These are phyloP conservation scores for Ceratotherium simum DNA, from an alignment of 2,113 vertebrate species.

Conservation along the genomic window DNA sequence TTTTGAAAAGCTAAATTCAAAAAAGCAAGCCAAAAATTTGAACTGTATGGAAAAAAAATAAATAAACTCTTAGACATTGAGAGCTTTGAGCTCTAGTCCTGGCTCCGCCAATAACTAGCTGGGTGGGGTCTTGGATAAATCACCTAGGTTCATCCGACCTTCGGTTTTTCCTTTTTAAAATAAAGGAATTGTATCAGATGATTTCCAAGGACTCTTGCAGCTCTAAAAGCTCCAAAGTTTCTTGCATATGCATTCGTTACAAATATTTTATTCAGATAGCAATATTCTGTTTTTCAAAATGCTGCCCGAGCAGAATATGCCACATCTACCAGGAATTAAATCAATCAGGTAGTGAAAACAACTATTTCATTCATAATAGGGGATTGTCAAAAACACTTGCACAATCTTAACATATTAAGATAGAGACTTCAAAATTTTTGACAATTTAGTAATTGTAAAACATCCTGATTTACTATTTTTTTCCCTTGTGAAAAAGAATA, in stretches of 20 bases:
- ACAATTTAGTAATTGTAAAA: slow-evolving; percentile 1
- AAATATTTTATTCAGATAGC: neutral
- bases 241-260: neutral
- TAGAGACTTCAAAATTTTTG: neutral
- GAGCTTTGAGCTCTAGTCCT: neutral
- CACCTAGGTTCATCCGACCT: neutral
- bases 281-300: neutral
- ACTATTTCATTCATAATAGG: neutral
- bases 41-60: neutral
- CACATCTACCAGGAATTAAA: neutral
- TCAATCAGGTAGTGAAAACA: neutral
- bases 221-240: neutral
- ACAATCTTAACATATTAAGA: neutral
- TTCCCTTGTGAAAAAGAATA: neutral
- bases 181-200: neutral
- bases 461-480: neutral
- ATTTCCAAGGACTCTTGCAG: neutral
- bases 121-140: neutral
- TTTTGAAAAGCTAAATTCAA: neutral
- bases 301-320: neutral
- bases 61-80: neutral
- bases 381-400: neutral
- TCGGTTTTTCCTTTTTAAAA: slow-evolving; percentile 3
- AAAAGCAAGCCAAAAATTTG: neutral
- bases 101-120: neutral